Base-by-base conservation (phyloP, 1,140 invertebrate genomes). In the Drosophila ironensis region DNA sequence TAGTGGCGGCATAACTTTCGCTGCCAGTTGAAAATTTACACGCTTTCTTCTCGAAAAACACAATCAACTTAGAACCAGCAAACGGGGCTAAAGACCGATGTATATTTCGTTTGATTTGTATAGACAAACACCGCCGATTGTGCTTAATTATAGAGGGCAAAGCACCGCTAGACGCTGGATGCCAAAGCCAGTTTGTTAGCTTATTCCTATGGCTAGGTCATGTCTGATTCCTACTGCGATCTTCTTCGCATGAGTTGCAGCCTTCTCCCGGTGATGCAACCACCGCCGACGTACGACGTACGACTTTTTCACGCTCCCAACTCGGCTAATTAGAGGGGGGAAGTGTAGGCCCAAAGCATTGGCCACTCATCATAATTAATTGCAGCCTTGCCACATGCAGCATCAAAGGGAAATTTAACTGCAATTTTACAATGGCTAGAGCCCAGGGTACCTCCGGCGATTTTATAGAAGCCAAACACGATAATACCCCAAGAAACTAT, bases 221-320 rank as follows among this genome's bases (percentile, higher is more conserved):
- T 48, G 59, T 63, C 57, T 38, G 24, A 63, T 42, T 42, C 52
- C 51, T 14, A 9, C 37, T 57, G 37, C 35, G 24, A 38, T 63
- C 27, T 73, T 63, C 24, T 48, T 47, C 51, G 46, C 75, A 80
- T 78, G 75, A 78, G 51, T 80, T 73, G 75, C 70, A 69, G 68
- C 2, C 11, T 24, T 4, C 27, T 27, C 2, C 25, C 22, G 38
- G 51, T 80, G 76, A 80, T 80, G 76, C 76, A 80, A 78, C 59
- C n/a, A n/a, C n/a, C 59, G 41, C 25, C 52, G 52, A 28, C 8
- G n/a, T 30, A 11, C n/a, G n/a, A 40, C 69, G 59, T 75, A 73
- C 76, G 77, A 81, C 77, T 81, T 75, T 75, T 81, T 82, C 67
- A 82, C 77, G 77, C 77, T 81, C 37, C 48, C 56, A 75, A 68